Evolutionary conservation across 2,113 vertebrate genomes (phyloP).

Genomic region (Neodon shergylaensis): DNA sequence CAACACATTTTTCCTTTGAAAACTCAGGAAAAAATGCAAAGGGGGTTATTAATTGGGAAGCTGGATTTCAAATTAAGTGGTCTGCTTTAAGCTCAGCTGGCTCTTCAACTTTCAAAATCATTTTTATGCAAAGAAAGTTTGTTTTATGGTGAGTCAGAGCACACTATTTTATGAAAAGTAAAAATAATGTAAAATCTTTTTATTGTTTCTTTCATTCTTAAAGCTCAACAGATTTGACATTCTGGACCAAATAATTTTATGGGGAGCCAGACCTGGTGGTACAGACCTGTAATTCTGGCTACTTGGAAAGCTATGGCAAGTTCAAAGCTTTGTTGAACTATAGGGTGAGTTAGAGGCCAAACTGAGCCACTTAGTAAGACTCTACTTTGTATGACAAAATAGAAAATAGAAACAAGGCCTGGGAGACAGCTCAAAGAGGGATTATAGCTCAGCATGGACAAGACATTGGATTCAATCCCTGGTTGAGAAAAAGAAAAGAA

Average conservation of each 20-base stretch:
- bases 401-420: not conserved
- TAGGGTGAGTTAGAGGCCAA: not conserved
- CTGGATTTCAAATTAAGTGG: not conserved
- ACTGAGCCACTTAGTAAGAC: not conserved
- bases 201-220: not conserved
- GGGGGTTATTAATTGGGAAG: not conserved
- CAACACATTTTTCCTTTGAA: not conserved
- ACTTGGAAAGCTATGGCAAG: not conserved
- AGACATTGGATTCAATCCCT: not conserved
- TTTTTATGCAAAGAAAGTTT: not conserved
- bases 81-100: not conserved
- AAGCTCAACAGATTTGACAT: not conserved
- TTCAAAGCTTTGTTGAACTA: not conserved
- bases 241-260: not conserved
- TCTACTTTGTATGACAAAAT: not conserved
- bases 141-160: not conserved
- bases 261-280: not conserved
- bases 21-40: slow-evolving; percentile 41
- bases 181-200: slow-evolving; percentile 8
- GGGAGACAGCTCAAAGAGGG: not conserved
- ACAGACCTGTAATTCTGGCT: not conserved
- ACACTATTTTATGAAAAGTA: not conserved
- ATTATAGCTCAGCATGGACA: too few species aligned
- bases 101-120: not conserved
- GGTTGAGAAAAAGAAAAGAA: not conserved